Conservation (phyloP, 2,888 invertebrate species). For the Cheilosia pagana region DNA sequence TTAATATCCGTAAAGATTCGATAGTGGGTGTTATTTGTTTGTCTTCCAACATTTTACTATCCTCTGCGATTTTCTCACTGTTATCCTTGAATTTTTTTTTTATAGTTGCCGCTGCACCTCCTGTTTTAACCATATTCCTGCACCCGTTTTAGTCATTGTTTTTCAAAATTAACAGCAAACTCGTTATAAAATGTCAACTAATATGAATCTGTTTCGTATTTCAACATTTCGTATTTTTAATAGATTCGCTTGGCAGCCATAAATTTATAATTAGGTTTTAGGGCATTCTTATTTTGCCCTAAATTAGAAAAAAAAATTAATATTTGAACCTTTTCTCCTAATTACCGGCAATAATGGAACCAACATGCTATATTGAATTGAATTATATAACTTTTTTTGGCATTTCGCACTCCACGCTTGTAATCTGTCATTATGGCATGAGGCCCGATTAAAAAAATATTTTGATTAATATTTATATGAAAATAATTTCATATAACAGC, state of each 20-base stretch:
- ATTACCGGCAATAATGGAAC: slow-evolving; percentile 10
- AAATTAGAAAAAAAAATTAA: background rate
- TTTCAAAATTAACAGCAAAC: no score
- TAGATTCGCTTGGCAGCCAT: slow-evolving; percentile 14
- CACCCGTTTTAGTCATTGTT: slow-evolving; percentile 16
- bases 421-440: slow-evolving; percentile 14
- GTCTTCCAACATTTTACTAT: slow-evolving; percentile 3
- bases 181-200: background rate
- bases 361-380: background rate
- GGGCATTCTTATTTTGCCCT: background rate
- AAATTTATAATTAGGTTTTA: background rate
- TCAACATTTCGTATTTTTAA: background rate
- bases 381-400: slow-evolving; percentile 3
- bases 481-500: slow-evolving; percentile 16
- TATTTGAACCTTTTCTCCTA: slow-evolving; percentile 1
- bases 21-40: slow-evolving; percentile 19
- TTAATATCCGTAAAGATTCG: slow-evolving; percentile 15
- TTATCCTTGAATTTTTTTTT: slow-evolving; percentile 13
- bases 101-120: slow-evolving; percentile 13
- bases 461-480: slow-evolving; percentile 1
- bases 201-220: slow-evolving; percentile 1
- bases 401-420: slow-evolving; percentile 20
- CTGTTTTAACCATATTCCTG: slow-evolving; percentile 7
- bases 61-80: slow-evolving; percentile 2
- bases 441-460: background rate